Conservation (phyloP, 2,113 vertebrate genomes). For the Spermophilus dauricus region DNA sequence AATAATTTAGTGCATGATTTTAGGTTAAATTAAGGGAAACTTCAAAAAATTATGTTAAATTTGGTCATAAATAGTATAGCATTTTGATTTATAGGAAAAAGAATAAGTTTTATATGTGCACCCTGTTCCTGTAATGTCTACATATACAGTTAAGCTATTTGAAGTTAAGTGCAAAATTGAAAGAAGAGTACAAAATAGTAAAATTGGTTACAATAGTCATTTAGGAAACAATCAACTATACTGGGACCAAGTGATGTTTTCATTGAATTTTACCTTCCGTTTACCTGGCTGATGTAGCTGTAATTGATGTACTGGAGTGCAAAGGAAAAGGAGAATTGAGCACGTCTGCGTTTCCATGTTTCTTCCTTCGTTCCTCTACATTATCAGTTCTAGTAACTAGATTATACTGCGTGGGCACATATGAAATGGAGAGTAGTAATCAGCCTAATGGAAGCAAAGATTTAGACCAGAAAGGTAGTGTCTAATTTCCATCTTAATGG, state of each 20-base stretch:
- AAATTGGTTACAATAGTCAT: not conserved
- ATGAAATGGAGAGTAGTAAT: not conserved
- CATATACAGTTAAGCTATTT: not conserved
- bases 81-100: not conserved
- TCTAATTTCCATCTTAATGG: not conserved
- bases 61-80: not conserved
- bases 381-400: not conserved
- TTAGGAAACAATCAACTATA: not conserved
- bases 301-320: not conserved
- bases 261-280: not conserved
- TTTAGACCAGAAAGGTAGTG: not conserved
- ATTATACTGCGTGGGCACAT: not conserved
- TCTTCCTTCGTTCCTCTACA: not conserved
- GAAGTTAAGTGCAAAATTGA: not conserved
- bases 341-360: not conserved
- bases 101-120: not conserved
- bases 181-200: not conserved
- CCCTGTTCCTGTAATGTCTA: not conserved
- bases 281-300: no score
- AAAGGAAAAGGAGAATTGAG: not conserved
- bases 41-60: not conserved
- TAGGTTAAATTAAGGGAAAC: not conserved
- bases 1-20: not conserved
- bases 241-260: not conserved
- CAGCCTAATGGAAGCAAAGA: not conserved